These are phyloP conservation scores for Myathropa florea DNA, from an alignment of 2,888 invertebrate species.

Conservation along the genomic window DNA sequence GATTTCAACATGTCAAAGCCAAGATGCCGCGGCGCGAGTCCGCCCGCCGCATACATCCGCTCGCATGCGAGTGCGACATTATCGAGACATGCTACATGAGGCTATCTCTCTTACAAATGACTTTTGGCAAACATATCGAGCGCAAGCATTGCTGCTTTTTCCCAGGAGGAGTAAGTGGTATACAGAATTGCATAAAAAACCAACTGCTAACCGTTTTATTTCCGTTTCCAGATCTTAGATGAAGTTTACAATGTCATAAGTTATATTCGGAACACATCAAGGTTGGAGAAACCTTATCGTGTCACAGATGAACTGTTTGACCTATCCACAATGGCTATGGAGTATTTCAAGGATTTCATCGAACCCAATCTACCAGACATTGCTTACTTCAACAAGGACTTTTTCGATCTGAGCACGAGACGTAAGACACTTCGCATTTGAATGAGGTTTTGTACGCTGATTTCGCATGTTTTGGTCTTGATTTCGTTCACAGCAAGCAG, in stretches of 20 bases:
- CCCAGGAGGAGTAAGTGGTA: slow-evolving; percentile 90
- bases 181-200: neutral
- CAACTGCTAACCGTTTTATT: slow-evolving; percentile 73
- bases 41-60: slow-evolving; percentile 92
- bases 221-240: slow-evolving; percentile 89
- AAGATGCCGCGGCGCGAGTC: slow-evolving; percentile 95
- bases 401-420: slow-evolving; percentile 83
- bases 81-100: slow-evolving; percentile 96
- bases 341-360: slow-evolving; percentile 96
- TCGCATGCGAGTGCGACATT: slow-evolving; percentile 95
- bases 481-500: slow-evolving; percentile 74
- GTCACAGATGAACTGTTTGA: slow-evolving; percentile 97
- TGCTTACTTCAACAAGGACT: slow-evolving; percentile 92
- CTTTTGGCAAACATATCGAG: slow-evolving; percentile 96
- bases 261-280: slow-evolving; percentile 91
- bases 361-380: slow-evolving; percentile 94
- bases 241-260: slow-evolving; percentile 93
- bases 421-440: slow-evolving; percentile 73
- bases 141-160: slow-evolving; percentile 96
- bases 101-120: slow-evolving; percentile 94
- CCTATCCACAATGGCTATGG: slow-evolving; percentile 98
- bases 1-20: slow-evolving; percentile 93
- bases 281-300: slow-evolving; percentile 92
- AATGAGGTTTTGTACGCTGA: neutral
- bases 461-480: slow-evolving; percentile 19